phyloP scores from a whole-genome alignment of 2,888 invertebrate species.

The Nasonovia ribisnigri region DNA sequence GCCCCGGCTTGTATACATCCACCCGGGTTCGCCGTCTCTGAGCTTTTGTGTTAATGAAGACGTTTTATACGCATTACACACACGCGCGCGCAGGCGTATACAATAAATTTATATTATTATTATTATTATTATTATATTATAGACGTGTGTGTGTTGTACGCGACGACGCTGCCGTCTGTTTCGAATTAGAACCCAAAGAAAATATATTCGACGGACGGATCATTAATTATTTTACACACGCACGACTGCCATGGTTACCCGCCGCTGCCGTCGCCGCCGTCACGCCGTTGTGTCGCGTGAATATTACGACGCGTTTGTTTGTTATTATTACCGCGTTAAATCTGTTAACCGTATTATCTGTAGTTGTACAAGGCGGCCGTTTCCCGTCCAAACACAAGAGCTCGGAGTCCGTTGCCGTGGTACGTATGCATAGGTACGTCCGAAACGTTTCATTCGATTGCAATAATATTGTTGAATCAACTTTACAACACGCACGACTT shows the following conservation, averaged over 20 bases:
- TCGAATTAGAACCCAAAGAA: constrained; percentile 60
- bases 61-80: neutral
- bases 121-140: constrained; percentile 38
- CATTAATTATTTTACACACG: constrained; percentile 63
- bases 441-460: neutral
- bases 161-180: constrained; percentile 17
- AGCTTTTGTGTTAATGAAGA: constrained; percentile 63
- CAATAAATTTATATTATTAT: neutral
- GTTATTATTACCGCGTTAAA: neutral
- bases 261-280: neutral
- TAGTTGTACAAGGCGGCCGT: neutral
- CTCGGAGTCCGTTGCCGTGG: neutral
- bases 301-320: constrained; percentile 4
- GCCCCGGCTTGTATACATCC: neutral
- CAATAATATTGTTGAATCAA: neutral
- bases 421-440: no score
- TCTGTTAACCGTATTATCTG: no score
- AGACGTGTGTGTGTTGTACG: neutral
- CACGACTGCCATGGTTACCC: constrained; percentile 45
- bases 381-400: neutral
- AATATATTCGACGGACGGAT: constrained; percentile 41
- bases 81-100: neutral
- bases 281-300: constrained; percentile 34
- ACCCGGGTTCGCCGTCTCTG: neutral
- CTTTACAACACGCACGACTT: no score